Base-by-base conservation (phyloP, 2,113 vertebrate genomes). In the Probosciger aterrimus region DNA sequence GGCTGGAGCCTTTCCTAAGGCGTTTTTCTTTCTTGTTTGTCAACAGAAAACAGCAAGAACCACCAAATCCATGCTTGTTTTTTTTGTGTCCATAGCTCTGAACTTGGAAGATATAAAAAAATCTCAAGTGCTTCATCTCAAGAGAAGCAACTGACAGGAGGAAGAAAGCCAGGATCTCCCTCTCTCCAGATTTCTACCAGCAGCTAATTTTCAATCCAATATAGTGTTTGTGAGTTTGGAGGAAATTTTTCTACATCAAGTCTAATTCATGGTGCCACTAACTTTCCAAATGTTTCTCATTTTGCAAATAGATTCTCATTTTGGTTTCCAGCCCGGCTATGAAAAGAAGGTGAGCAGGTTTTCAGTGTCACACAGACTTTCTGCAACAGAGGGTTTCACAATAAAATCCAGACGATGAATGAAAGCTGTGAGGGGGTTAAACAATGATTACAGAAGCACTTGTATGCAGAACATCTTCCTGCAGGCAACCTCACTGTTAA, bases 191-290 rank as follows among this genome's bases (percentile, higher is more conserved):
- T 89, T 52, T 57, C 47, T 96, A 68, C 15, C 17, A 64, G 77
- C 15, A 24, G 1, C 46, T 95, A 84, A 87, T 97, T 95, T 74
- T 52, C 7, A 47, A n/a, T 53, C 25, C 62, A 91, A 33, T 82
- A 93, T 63, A 31, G 39, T 31, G 20, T 82, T 94, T 50, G 28
- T 23, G 31, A 74, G 7, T 88, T 67, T 76, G 44, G 88, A 94
- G 71, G 18, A 82, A 95, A 93, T 93, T 92, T 95, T 33, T 65
- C 57, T 49, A 89, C 90, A 69, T 12, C 35, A 86, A 87, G 57
- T 86, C 65, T 95, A 81, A 92, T 87, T 88, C 10, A 20, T 59
- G n/a, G 39, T 28, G 8, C 22, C 57, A 64, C 49, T 94, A 67
- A 80, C 39, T 31, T 91, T 39, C 37, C 25, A 68, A 68, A 50